These are phyloP conservation scores for Belgica antarctica DNA, from an alignment of 2,888 invertebrate genomes.

Conservation along the genomic window DNA sequence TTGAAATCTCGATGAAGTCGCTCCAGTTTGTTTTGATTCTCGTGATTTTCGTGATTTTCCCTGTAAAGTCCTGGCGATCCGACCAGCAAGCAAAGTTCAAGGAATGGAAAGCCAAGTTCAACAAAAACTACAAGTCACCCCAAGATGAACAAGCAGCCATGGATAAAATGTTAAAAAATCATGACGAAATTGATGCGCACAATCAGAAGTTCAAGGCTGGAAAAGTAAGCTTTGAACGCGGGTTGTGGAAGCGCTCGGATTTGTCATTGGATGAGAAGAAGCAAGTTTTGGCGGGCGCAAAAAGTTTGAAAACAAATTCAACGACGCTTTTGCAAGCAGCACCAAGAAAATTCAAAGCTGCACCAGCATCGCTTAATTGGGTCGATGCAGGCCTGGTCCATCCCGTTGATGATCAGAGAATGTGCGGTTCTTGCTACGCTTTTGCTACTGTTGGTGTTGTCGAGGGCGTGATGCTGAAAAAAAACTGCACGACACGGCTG, in stretches of 20 bases:
- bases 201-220: not conserved
- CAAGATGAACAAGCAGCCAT: not conserved
- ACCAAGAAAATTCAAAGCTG: not conserved
- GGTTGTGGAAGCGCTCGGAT: not conserved
- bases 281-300: not conserved
- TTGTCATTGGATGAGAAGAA: not conserved
- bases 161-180: not conserved
- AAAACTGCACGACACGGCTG: not conserved
- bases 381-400: not conserved
- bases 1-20: not conserved
- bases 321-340: not conserved
- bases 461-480: conserved; percentile 8
- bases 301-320: not conserved
- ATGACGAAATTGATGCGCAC: not conserved
- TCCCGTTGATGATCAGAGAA: not conserved
- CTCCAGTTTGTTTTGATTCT: not conserved
- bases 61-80: not conserved
- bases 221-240: not conserved
- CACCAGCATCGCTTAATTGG: not conserved
- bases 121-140: not conserved
- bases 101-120: not conserved
- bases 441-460: conserved; percentile 23
- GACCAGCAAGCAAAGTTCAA: not conserved
- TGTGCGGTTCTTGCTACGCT: conserved; percentile 12
- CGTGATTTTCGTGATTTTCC: not conserved